These are phyloP conservation scores for Drosophila bocki DNA, from an alignment of 1,140 invertebrate species.

Conservation along the genomic window DNA sequence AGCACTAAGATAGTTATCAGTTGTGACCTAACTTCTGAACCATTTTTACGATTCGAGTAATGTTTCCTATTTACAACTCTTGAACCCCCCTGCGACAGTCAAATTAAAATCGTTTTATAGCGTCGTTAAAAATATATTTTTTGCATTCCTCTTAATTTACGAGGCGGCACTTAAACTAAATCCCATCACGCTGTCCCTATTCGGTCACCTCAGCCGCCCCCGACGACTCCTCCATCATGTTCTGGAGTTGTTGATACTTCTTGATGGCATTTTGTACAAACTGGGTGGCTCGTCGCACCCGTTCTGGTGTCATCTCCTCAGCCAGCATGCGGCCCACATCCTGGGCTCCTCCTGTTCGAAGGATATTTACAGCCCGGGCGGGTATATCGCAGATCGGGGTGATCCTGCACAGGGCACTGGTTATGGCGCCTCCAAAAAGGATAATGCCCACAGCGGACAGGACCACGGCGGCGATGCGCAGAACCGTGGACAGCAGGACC, in stretches of 20 bases:
- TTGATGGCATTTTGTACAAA: slow-evolving; percentile 88
- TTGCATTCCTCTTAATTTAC: slow-evolving; percentile 46
- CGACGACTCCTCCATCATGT: slow-evolving; percentile 39
- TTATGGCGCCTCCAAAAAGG: slow-evolving; percentile 87
- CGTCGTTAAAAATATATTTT: slow-evolving; percentile 53
- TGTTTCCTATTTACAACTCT: background rate
- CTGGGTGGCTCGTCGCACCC: slow-evolving; percentile 87
- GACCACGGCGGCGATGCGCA: slow-evolving; percentile 70
- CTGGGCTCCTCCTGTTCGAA: slow-evolving; percentile 68
- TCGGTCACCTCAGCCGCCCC: slow-evolving; percentile 2
- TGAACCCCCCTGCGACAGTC: background rate
- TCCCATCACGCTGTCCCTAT: slow-evolving; percentile 14
- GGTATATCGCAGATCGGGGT: slow-evolving; percentile 88
- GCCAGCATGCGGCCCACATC: slow-evolving; percentile 74
- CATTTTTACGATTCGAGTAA: background rate
- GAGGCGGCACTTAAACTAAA: slow-evolving; percentile 44
- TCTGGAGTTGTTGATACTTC: slow-evolving; percentile 86
- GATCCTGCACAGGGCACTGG: slow-evolving; percentile 87
- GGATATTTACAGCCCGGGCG: slow-evolving; percentile 86
- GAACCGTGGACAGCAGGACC: slow-evolving; percentile 69
- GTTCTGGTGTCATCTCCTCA: slow-evolving; percentile 84
- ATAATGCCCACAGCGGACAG: slow-evolving; percentile 86
- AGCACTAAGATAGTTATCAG: background rate
- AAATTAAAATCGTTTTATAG: slow-evolving; percentile 33
- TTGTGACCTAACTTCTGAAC: background rate